Base-by-base conservation (phyloP, 2,888 invertebrate genomes). In the Melolontha melolontha region DNA sequence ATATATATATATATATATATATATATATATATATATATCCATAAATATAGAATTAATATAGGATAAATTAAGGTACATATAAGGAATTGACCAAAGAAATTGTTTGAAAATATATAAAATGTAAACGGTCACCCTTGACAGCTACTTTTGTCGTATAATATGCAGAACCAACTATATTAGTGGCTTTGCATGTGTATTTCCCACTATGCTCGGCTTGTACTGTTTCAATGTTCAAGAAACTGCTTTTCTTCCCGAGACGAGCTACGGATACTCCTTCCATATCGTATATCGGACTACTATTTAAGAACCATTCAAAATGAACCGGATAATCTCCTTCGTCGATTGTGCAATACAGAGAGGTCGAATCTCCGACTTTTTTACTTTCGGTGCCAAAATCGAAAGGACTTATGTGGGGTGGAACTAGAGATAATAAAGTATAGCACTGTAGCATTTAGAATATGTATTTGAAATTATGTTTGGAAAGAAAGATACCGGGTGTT, bases 261-360 rank as follows among this genome's bases (percentile, higher is more conserved):
- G 86, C 84, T 65, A 89, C 84, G 73, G 88, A 89, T 72, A 83
- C 85, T 74, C 89, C 89, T 73, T 82, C 81, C 29, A 84, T 84
- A 81, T 82, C 86, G 79, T 91, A 87, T 69, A 87, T 84, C 68
- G 83, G 81, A 64, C 85, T 79, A 11, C 83, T 80, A 65, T 87
- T 88, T 74, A 89, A 86, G 49, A 85, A 85, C 92, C 92, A 93
- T 52, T 85, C 83, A 41, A 92, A 87, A 70, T 86, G 86, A 54
- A 95, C 85, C 5, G 94, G 94, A 77, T 89, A 87, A 82, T 94
- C 94, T 66, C 94, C 93, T 81, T 92, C 91, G 76, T 88, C 88
- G 54, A 91, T 86, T 52, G 90, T 88, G 81, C 92, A 92, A 70
- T 89, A 87, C 69, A 91, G 87, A 50, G 91, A 90, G 47, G 90